phyloP scores from a whole-genome alignment of 2,888 invertebrate genomes.

The Xylophagus ater region DNA sequence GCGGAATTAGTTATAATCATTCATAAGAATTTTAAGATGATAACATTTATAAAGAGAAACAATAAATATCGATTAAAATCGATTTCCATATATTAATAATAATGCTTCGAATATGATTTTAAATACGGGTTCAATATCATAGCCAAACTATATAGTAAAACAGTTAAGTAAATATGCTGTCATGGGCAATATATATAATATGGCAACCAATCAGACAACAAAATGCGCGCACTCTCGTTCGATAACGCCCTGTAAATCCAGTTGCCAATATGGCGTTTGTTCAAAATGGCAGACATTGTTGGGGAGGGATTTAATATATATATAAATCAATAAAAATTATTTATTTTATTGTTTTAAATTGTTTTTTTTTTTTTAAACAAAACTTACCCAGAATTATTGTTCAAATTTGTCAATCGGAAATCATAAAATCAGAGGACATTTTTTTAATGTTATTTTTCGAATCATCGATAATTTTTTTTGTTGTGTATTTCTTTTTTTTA shows the following conservation, averaged over 20 bases:
- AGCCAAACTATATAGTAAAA: no score
- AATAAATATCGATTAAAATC: no score
- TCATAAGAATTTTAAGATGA: no score
- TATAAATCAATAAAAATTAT: background rate
- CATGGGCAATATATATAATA: background rate
- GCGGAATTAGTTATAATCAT: no score
- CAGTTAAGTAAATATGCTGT: background rate
- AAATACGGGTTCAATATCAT: no score
- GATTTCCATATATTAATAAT: no score
- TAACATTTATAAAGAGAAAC: no score
- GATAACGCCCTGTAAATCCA: background rate
- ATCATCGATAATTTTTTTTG: no score
- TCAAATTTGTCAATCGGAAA: conserved; percentile 4
- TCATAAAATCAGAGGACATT: conserved; percentile 13
- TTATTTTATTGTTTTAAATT: background rate
- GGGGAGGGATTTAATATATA: conserved; percentile 5
- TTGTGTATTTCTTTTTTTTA: no score
- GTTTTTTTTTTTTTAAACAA: background rate
- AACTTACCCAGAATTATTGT: conserved; percentile 12
- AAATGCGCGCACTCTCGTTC: background rate
- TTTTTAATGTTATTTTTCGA: no score
- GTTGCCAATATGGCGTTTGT: conserved; percentile 8
- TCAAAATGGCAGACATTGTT: background rate
- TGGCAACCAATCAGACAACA: conserved; percentile 6
- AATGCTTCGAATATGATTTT: no score